Evolutionary conservation across 2,113 vertebrate species (phyloP), one percentile per base, ranked within the genome.

Genomic region (Cyprinodon brontotheroides): DNA sequence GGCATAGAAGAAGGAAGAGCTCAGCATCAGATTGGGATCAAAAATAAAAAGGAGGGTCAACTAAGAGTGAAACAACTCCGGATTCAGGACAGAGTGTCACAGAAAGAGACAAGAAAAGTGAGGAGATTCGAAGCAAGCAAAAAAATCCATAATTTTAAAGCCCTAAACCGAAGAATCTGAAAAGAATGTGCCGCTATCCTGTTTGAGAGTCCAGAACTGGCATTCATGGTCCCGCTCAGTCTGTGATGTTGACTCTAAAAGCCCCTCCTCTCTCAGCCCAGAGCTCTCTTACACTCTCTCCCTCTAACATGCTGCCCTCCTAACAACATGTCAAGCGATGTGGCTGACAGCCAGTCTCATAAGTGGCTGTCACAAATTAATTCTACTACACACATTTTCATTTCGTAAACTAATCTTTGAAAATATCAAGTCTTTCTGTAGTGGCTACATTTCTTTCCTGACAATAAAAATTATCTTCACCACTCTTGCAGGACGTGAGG

Each of bases 241-340:
- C 71, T 78, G 50, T 89, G 87, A 87, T 91, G 74, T 86, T 50
- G 79, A 88, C 81, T 65, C 63, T 67, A 4, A 65, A 83, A 76
- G 83, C 90, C 81, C 89, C 90, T 83, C 89, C 89, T 75, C 77
- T 76, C 70, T 40, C 48, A 10, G 6, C 75, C 63, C 65, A 4
- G 7, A 39, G 64, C 85, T 78, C 43, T 2, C 77, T 29, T 67
- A 59, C 80, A 2, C 79, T 40, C 67, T 50, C 75, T 43, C 80
- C 75, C 87, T 45, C 72, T 53, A 65, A 29, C 40, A 57, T 53
- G 48, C 57, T 60, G 74, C 82, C 75, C 72, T 63, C 29, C 50
- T 17, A 36, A 43, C 4, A 9, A 61, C 62, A 62, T 64, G 73
- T 76, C 61, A 80, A 80, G 9, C 9, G 41, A 41, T 41, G 41